Evolutionary conservation across 2,888 invertebrate genomes (phyloP).

Genomic region (Pristionchus maxplancki): DNA sequence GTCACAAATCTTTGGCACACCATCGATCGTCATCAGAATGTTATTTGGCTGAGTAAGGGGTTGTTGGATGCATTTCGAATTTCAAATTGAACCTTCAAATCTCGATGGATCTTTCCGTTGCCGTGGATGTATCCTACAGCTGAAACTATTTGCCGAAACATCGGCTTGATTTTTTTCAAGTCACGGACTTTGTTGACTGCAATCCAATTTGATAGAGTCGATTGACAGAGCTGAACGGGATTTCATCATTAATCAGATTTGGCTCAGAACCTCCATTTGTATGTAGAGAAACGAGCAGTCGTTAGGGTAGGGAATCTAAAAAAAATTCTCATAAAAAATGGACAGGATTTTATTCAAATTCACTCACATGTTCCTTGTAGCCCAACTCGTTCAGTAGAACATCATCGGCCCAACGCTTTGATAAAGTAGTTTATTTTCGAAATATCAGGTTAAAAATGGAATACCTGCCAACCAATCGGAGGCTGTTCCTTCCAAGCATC

Average conservation of each 20-base stretch:
- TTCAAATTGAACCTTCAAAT: conserved; percentile 17
- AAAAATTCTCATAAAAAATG: background rate
- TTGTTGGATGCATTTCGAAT: too few species aligned
- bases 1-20: background rate
- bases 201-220: background rate
- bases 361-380: too few species aligned
- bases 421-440: background rate
- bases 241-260: background rate
- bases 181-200: background rate
- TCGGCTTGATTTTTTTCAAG: background rate
- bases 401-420: background rate
- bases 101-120: background rate
- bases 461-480: background rate
- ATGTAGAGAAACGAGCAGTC: background rate
- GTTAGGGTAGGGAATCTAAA: background rate
- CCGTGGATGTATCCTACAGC: background rate
- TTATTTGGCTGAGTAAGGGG: conserved; percentile 9
- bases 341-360: background rate
- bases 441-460: too few species aligned
- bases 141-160: background rate
- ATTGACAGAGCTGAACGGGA: background rate
- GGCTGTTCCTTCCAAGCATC: background rate
- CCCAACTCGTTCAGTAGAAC: too few species aligned
- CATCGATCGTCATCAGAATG: background rate
- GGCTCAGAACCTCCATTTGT: background rate